Conservation (phyloP, 2,797 vertebrate genomes). For the Setipinna tenuifilis region DNA sequence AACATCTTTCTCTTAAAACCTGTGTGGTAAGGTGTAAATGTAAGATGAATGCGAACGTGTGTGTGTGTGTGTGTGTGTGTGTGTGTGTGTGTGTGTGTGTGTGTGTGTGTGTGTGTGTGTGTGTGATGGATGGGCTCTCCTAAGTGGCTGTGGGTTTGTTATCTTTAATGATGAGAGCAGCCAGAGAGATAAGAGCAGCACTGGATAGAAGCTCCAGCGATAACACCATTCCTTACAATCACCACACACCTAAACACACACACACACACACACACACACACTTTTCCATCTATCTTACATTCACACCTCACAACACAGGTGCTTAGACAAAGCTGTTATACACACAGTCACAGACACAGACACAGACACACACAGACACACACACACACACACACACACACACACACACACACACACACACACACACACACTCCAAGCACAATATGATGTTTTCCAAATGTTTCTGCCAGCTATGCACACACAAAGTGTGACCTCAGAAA, state of each 20-base stretch:
- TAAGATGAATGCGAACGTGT: neutral
- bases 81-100: neutral
- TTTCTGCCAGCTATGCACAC: no score
- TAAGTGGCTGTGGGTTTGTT: constrained; percentile 47
- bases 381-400: constrained; percentile 31
- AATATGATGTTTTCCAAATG: no score
- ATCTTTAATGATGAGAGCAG: constrained; percentile 51
- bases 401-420: constrained; percentile 18
- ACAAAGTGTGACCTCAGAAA: no score
- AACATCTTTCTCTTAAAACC: neutral
- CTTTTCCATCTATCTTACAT: no score
- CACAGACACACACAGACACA: constrained; percentile 51
- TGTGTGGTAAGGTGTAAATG: neutral
- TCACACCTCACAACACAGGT: no score
- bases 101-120: constrained; percentile 13
- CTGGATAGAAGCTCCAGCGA: neutral
- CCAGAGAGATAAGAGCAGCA: constrained; percentile 43
- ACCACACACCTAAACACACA: constrained; percentile 57
- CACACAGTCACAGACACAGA: constrained; percentile 52
- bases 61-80: constrained; percentile 22
- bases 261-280: constrained; percentile 59
- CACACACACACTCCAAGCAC: no score
- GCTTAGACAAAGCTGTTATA: constrained; percentile 28
- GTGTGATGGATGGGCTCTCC: constrained; percentile 4
- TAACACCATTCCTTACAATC: constrained; percentile 63